Conservation (phyloP, 23 tunicate species). For the Halocynthia roretzi region DNA sequence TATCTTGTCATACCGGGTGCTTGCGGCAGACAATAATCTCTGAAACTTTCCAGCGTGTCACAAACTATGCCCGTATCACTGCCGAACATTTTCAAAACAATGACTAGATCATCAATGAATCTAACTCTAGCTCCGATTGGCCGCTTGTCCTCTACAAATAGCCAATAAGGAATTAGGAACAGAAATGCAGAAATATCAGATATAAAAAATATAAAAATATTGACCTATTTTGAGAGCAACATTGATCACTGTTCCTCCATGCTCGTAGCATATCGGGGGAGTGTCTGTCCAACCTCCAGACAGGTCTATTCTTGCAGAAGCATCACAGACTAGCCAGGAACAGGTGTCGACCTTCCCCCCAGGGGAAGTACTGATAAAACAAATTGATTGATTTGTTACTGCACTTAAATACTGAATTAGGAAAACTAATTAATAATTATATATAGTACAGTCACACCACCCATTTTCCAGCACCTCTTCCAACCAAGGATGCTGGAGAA, state of each 20-base stretch:
- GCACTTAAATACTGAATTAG: no score
- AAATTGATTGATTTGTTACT: no score
- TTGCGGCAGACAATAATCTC: constrained; percentile 63
- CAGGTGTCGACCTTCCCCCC: not conserved
- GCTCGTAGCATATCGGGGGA: constrained; percentile 88
- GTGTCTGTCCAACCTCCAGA: constrained; percentile 96
- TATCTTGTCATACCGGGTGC: constrained; percentile 32
- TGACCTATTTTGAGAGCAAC: constrained; percentile 47
- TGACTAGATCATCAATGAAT: constrained; percentile 34
- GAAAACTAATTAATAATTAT: no score
- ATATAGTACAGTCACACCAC: no score
- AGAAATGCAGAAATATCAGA: not conserved
- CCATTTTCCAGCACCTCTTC: no score
- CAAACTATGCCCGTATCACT: constrained; percentile 33
- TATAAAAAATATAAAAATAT: not conserved
- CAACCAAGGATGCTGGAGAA: not conserved
- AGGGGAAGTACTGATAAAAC: constrained; percentile 25
- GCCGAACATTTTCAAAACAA: constrained; percentile 20
- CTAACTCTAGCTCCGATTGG: constrained; percentile 86
- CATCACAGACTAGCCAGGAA: constrained; percentile 70
- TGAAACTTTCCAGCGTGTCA: constrained; percentile 15
- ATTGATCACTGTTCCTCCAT: constrained; percentile 83
- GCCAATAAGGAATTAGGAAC: no score
- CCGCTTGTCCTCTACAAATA: constrained; percentile 34
- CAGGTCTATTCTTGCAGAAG: constrained; percentile 81